Conservation (phyloP, 2,888 invertebrate genomes). For the Latheticus oryzae region DNA sequence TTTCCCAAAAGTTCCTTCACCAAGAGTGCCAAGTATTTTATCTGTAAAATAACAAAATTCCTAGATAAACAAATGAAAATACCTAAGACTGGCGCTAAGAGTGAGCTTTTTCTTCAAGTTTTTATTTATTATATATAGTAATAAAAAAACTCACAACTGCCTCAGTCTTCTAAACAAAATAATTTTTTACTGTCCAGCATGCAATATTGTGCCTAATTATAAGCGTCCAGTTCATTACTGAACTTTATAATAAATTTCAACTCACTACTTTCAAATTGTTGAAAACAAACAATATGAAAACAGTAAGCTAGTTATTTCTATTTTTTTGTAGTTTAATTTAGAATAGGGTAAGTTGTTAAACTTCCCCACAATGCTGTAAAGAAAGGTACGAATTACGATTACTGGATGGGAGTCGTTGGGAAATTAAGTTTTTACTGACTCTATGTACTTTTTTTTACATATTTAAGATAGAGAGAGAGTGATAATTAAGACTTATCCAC, state of each 20-base stretch:
- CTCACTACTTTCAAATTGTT: constrained; percentile 11
- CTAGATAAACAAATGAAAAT: constrained; percentile 2
- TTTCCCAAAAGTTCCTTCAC: constrained; percentile 99
- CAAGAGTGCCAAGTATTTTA: constrained; percentile 97
- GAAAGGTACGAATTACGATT: constrained; percentile 52
- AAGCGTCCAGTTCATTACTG: constrained; percentile 29
- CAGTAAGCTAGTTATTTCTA: too few species aligned
- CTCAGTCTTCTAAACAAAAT: constrained; percentile 5
- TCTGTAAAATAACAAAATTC: constrained; percentile 74
- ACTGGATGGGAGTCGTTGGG: constrained; percentile 52
- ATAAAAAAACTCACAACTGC: too few species aligned
- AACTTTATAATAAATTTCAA: constrained; percentile 13
- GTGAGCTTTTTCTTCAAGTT: neutral
- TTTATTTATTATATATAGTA: too few species aligned
- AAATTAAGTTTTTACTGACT: constrained; percentile 19
- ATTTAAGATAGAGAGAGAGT: constrained; percentile 53
- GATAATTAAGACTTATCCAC: constrained; percentile 63
- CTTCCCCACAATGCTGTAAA: constrained; percentile 52
- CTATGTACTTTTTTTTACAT: constrained; percentile 22
- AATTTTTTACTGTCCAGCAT: constrained; percentile 19
- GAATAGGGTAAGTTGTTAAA: constrained; percentile 43
- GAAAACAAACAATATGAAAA: constrained; percentile 16
- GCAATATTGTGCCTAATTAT: constrained; percentile 34
- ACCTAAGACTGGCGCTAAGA: constrained; percentile 18
- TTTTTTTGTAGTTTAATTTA: constrained; percentile 47